Percentiles rank a stretch among this genome's conserved stretches.
Conservation (phyloP, 2,888 invertebrate species). For the Calameuta filiformis region DNA sequence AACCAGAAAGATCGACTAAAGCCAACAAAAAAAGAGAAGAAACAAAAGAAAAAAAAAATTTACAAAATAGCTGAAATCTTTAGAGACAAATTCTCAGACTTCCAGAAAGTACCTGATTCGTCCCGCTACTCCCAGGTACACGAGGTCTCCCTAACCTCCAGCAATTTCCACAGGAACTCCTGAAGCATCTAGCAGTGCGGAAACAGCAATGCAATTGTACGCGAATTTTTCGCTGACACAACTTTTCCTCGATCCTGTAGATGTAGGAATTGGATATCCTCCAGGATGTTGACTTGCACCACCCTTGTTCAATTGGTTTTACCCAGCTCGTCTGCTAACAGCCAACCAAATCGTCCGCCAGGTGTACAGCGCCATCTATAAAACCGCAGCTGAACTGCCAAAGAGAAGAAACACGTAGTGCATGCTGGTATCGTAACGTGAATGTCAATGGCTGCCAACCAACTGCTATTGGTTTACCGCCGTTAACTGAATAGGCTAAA, state of each 20-base stretch:
- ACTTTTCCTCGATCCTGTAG: background rate
- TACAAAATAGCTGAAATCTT: background rate
- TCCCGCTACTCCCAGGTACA: background rate
- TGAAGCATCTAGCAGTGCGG: background rate
- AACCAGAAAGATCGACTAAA: background rate
- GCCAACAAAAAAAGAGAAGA: background rate
- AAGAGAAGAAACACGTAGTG: background rate
- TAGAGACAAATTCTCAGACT: background rate
- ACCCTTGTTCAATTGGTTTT: background rate
- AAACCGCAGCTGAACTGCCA: background rate
- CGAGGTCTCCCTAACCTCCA: background rate
- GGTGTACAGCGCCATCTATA: background rate
- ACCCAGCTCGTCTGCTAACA: background rate
- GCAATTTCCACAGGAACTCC: background rate
- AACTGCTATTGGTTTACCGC: constrained; percentile 14
- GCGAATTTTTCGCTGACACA: background rate
- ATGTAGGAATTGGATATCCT: background rate
- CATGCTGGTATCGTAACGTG: background rate
- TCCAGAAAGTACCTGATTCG: background rate
- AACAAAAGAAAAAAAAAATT: background rate
- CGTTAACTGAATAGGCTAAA: constrained; percentile 30
- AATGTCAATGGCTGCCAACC: background rate
- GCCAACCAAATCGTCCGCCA: background rate
- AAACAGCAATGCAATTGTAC: background rate
- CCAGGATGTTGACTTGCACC: background rate